Base-by-base conservation (phyloP, 2,888 invertebrate genomes). In the Megalurothrips usitatus region DNA sequence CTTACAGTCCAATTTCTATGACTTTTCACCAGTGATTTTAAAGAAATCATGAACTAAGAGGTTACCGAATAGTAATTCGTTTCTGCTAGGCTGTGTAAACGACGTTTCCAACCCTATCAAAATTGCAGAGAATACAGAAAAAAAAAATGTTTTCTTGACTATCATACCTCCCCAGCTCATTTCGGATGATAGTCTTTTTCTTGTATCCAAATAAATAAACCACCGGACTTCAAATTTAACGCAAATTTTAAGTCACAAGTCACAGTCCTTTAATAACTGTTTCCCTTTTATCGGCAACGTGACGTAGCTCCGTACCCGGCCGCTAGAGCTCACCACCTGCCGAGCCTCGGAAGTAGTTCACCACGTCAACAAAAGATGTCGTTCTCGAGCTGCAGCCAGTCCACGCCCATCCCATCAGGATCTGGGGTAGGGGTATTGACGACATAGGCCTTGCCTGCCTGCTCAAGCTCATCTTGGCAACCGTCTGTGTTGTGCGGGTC, bases 361-460 rank as follows among this genome's bases (percentile, higher is more conserved):
- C 68, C 68, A 75, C 68, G 68, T 75, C 68, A 75, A 75, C 68
- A 75, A 23, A 26, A 75, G 68, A 75, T 75, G 68, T 75, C 68
- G 68, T 75, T 75, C 26, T 26, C 0, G 26, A 9, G 23, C 68
- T 17, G 1, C 52, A 52, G 58, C 58, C 14, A 58, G 58, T 58
- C 26, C 11, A 75, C 68, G 68, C 68, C 68, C 68, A 75, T 75
- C 9, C 23, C 23, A 23, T 63, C 23, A 3, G 14, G n/a, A n/a
- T n/a, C n/a, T n/a, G n/a, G n/a, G n/a, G n/a, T n/a, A n/a, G n/a
- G 19, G n/a, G 63, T 63, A 63, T 68, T 23, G 68, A 23, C 68
- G 23, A 0, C 63, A n/a, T n/a, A n/a, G n/a, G n/a, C n/a, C n/a
- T n/a, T n/a, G n/a, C n/a, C n/a, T n/a, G n/a, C n/a, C n/a, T n/a